These are phyloP conservation scores for Altica lythri DNA, from an alignment of 2,888 invertebrate genomes.

Conservation along the genomic window DNA sequence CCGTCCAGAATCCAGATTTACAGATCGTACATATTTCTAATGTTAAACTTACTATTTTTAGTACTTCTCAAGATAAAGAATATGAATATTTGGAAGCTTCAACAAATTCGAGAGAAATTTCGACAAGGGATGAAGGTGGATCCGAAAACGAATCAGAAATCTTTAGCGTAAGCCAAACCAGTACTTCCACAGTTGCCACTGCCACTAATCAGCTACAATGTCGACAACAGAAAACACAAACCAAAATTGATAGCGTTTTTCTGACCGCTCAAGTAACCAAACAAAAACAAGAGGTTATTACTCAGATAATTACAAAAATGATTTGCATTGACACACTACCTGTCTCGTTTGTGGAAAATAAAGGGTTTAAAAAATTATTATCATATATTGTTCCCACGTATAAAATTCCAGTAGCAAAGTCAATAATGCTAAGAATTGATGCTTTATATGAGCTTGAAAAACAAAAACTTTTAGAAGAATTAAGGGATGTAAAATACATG, in stretches of 20 bases:
- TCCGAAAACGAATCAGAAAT: too few relatives aligned
- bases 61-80: too few relatives aligned
- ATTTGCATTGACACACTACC: not conserved
- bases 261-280: not conserved
- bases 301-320: conserved; percentile 1
- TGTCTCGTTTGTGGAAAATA: not conserved
- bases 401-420: not conserved
- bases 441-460: not conserved
- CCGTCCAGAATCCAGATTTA: too few relatives aligned
- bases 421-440: not conserved
- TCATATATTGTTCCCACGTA: not conserved
- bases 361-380: not conserved
- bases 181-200: not conserved
- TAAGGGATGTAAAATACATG: not conserved
- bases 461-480: not conserved
- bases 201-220: not conserved
- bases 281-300: not conserved
- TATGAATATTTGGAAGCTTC: too few relatives aligned
- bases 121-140: too few relatives aligned
- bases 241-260: not conserved
- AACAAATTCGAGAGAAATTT: too few relatives aligned
- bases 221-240: too few relatives aligned
- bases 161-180: not conserved
- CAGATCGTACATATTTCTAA: too few relatives aligned
- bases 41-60: too few relatives aligned